Base-by-base conservation (phyloP, 2,113 vertebrate genomes). In the Mandrillus leucophaeus region DNA sequence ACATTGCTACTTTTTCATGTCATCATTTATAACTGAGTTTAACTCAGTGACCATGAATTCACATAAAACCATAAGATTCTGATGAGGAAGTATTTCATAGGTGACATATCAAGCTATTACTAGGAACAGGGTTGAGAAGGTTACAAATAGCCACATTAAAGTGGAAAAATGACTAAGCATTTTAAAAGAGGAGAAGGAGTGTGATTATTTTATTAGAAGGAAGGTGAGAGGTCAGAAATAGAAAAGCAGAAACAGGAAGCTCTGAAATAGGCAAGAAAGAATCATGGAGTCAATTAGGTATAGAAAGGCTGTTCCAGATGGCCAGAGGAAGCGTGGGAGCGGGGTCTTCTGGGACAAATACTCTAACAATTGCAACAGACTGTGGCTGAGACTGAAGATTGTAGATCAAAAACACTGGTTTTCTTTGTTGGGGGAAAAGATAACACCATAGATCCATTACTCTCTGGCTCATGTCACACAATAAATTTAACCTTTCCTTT, bases 171-270 rank as follows among this genome's bases (percentile, higher is more conserved):
- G 75, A 83, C 73, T 66, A 96, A 92, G 79, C 48, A 40, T 59
- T 93, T 87, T 45, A 90, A 98, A 98, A 95, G 52, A 94, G 45
- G 57, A 97, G 90, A 70, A 59, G 97, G 57, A 70, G 93, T 97
- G 96, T 95, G 95, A 97, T 96, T 98, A 90, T 97, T 98, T 98
- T 97, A 97, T 98, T 98, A 96, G 92, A 90, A 38, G 64, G 72
- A 97, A 98, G 96, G 95, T 97, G 96, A 98, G 16, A 55, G 97
- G 84, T 98, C 96, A 95, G 66, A 90, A 87, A 90, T 64, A 85
- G 90, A 64, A 92, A 85, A 93, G 70, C 86, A 97, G 95, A 96
- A 97, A 68, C 84, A 97, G 95, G 90, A 87, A 97, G 6, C 10
- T 96, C 57, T 96, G 70, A 97, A 88, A 92, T 66, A 83, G 95